A percentile compares a stretch with the other conserved stretches of the same genome.
Evolutionary conservation across 2,888 invertebrate genomes (phyloP).

Genomic region (Ichneumoninae sp.): DNA sequence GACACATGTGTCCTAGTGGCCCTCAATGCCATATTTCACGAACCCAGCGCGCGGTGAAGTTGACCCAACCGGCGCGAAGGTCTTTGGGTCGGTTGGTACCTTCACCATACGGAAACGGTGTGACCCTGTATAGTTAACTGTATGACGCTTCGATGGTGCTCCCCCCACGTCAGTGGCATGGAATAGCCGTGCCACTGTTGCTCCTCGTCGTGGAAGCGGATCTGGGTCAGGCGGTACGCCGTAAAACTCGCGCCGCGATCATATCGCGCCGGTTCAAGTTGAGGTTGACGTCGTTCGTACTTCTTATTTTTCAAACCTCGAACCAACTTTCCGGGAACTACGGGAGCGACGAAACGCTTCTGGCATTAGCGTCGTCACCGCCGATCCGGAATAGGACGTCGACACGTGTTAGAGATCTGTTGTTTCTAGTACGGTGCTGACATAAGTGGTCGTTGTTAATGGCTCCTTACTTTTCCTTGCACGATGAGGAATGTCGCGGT

Average conservation of each 20-base stretch:
- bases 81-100: not conserved
- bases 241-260: not conserved
- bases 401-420: slow-evolving; percentile 75
- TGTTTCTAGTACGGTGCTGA: slow-evolving; percentile 63
- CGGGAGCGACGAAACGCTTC: slow-evolving; percentile 35
- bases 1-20: slow-evolving; percentile 60
- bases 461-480: not conserved
- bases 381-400: slow-evolving; percentile 1
- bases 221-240: slow-evolving; percentile 40
- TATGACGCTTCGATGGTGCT: slow-evolving; percentile 26
- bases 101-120: slow-evolving; percentile 9
- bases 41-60: slow-evolving; percentile 6
- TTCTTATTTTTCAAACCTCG: slow-evolving; percentile 74
- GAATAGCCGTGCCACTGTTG: slow-evolving; percentile 32
- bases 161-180: slow-evolving; percentile 9
- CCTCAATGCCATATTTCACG: slow-evolving; percentile 40
- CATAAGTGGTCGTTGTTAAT: slow-evolving; percentile 19
- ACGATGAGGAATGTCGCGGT: not conserved
- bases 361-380: slow-evolving; percentile 3
- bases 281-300: slow-evolving; percentile 60
- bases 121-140: slow-evolving; percentile 21
- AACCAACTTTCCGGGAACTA: slow-evolving; percentile 67
- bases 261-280: not conserved
- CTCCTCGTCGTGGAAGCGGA: slow-evolving; percentile 30
- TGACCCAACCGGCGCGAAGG: slow-evolving; percentile 3